These are phyloP conservation scores for Pristionchus maxplancki DNA, from an alignment of 2,888 invertebrate species.

Conservation along the genomic window DNA sequence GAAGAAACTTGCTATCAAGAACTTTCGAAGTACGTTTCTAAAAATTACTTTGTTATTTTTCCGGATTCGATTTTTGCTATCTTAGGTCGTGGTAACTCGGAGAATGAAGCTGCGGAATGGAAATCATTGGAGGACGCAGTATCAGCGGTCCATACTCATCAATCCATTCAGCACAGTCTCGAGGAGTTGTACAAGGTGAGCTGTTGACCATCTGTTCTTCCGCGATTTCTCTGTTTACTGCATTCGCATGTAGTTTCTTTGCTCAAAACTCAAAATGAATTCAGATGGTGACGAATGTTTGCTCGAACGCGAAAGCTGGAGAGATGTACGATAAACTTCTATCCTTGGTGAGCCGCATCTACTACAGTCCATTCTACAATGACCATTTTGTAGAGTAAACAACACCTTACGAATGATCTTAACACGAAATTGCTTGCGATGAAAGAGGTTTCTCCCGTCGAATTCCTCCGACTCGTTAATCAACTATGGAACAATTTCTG, in stretches of 20 bases:
- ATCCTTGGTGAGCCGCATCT: not conserved
- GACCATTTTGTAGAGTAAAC: constrained; percentile 26
- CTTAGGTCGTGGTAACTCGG: not conserved
- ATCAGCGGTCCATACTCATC: constrained; percentile 36
- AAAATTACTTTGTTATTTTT: too few species aligned
- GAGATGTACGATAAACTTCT: constrained; percentile 49
- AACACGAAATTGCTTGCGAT: not conserved
- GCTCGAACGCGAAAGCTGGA: constrained; percentile 18
- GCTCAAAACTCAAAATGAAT: too few species aligned
- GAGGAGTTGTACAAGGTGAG: constrained; percentile 44
- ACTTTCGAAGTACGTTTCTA: constrained; percentile 42
- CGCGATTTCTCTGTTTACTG: too few species aligned
- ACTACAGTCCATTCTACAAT: not conserved
- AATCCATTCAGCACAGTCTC: constrained; percentile 38
- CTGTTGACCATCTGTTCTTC: not conserved
- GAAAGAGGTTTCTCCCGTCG: constrained; percentile 25
- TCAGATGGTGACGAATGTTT: constrained; percentile 50
- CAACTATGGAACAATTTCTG: constrained; percentile 49
- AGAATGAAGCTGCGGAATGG: constrained; percentile 2
- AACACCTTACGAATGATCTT: constrained; percentile 34
- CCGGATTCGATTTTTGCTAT: not conserved
- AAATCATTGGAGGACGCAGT: constrained; percentile 41
- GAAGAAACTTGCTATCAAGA: constrained; percentile 46
- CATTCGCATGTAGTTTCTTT: too few species aligned
- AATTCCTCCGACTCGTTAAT: constrained; percentile 21